Percentiles rank a stretch among this genome's conserved stretches.
Conservation (phyloP, 2,797 vertebrate species). For the Anas acuta region DNA sequence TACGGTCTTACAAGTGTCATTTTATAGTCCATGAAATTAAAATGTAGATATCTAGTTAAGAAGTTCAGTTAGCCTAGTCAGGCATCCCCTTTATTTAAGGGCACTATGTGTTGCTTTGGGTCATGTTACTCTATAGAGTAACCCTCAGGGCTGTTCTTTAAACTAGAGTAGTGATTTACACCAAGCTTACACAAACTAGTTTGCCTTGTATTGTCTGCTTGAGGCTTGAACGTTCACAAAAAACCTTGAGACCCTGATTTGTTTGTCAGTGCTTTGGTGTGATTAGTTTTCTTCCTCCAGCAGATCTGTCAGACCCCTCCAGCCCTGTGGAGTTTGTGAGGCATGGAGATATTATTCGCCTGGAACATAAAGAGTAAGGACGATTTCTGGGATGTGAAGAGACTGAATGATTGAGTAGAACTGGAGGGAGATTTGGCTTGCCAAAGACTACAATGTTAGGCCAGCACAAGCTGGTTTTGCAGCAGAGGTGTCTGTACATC, state of each 20-base stretch:
- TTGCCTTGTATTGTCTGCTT: background rate
- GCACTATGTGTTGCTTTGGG: background rate
- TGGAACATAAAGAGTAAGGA: constrained; percentile 95
- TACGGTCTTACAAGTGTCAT: background rate
- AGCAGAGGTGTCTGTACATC: background rate
- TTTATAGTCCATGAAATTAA: background rate
- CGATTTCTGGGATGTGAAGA: background rate
- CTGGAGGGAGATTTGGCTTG: background rate
- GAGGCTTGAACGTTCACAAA: background rate
- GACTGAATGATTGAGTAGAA: background rate
- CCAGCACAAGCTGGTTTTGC: background rate
- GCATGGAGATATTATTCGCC: constrained; percentile 90
- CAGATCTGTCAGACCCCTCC: constrained; percentile 79
- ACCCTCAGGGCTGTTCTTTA: background rate
- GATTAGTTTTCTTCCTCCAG: constrained; percentile 25
- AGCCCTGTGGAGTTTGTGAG: constrained; percentile 86
- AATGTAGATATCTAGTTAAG: background rate
- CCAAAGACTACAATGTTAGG: background rate
- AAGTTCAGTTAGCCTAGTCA: background rate
- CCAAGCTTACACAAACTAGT: background rate
- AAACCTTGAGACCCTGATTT: background rate
- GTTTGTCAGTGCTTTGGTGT: background rate
- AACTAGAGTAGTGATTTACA: background rate
- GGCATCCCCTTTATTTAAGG: background rate
- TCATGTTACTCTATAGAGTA: background rate